These are phyloP conservation scores for Apaloderma vittatum DNA, from an alignment of 2,113 vertebrate genomes.

Conservation along the genomic window DNA sequence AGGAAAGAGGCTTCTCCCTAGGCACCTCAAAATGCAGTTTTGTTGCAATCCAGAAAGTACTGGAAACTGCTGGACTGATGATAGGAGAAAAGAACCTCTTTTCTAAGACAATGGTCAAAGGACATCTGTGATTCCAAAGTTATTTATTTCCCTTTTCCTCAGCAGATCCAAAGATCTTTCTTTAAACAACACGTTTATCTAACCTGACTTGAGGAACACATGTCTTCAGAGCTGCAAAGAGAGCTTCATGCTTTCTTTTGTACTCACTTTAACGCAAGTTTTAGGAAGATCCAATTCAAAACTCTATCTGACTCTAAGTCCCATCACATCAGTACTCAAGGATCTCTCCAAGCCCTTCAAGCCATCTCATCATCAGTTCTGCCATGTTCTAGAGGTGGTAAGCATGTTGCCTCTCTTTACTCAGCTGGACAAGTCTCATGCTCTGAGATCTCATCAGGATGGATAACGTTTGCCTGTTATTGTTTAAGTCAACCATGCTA, in stretches of 20 bases:
- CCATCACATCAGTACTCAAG: accelerated
- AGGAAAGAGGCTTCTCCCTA: neutral
- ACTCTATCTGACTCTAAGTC: neutral
- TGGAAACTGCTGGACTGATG: neutral
- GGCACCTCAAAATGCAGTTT: neutral
- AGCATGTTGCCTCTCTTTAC: neutral
- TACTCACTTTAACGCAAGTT: neutral
- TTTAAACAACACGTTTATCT: neutral
- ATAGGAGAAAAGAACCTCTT: neutral
- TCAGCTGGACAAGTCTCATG: neutral
- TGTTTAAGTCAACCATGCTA: neutral
- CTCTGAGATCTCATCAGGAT: neutral
- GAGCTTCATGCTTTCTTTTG: neutral
- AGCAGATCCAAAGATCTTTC: neutral
- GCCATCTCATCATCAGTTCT: neutral
- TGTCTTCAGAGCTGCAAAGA: neutral
- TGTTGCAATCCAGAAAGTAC: neutral
- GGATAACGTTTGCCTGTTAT: neutral
- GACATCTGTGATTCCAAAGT: neutral
- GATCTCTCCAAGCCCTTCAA: neutral
- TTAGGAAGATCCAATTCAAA: neutral
- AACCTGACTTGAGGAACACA: neutral
- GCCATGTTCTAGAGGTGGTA: accelerated
- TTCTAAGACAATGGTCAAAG: neutral
- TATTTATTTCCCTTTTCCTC: neutral